Base-by-base conservation (phyloP, 1,140 invertebrate genomes). In the Microplitis mediator region DNA sequence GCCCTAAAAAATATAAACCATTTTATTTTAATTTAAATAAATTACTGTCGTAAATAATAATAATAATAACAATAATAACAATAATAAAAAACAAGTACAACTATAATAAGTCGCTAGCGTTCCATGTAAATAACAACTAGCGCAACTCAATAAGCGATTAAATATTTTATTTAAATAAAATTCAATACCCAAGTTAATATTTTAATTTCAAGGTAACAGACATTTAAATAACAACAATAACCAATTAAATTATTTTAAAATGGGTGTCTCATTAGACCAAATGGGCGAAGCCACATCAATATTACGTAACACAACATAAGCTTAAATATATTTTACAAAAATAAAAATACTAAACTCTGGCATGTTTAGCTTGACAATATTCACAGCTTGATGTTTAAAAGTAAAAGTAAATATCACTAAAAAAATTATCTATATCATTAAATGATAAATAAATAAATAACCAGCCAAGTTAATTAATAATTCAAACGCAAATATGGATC, bases 281-380 rank as follows among this genome's bases (percentile, higher is more conserved):
- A 67, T 39, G 65, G 65, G 65, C 54, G 66, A 68, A 68, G 69
- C 75, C 79, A 76, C 76, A 56, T 65, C 67, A 73, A 81, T 80
- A 82, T 82, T 82, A 82, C 81, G 81, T 82, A 82, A 82, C 75
- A 68, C 70, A 63, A 75, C 70, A 36, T 76, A 80, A 78, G 75
- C 78, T 76, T 76, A 74, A 75, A 71, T 77, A 82, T 81, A 82
- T 81, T 79, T 78, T 80, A 76, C 71, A 76, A 75, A 74, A 81
- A 80, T 23, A 23, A 80, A 79, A 75, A 77, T 71, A 75, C 77
- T 9, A 6, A 45, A 45, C 8, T 14, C 32, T 66, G 39, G 14
- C 39, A 31, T 45, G 35, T 50, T 52, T 63, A 35, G 50, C 14
- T 35, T 39, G 16, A 60, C 39, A 70, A 23, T 23, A 6, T 64